phyloP scores from a whole-genome alignment of 2,888 invertebrate genomes.

The Hemithea aestivaria region DNA sequence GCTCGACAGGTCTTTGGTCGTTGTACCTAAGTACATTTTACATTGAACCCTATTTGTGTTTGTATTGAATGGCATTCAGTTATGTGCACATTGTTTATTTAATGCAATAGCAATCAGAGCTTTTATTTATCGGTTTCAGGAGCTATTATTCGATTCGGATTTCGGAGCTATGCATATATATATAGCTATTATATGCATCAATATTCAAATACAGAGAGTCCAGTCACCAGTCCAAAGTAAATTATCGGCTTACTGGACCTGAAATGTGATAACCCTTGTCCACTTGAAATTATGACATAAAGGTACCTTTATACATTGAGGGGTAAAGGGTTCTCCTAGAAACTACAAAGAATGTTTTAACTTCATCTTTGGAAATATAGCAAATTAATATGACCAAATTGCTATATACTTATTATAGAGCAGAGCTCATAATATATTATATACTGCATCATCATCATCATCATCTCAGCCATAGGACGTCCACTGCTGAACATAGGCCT shows the following conservation, averaged over 20 bases:
- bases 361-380: no score
- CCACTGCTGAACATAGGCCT: no score
- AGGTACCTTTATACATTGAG: slow-evolving; percentile 37
- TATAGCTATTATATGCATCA: no score
- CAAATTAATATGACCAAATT: no score
- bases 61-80: slow-evolving; percentile 12
- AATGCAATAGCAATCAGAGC: slow-evolving; percentile 22
- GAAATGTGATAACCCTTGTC: slow-evolving; percentile 71
- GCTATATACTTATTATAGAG: no score
- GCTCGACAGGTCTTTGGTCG: slow-evolving; percentile 38
- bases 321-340: no score
- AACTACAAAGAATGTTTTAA: no score
- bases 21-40: slow-evolving; percentile 6
- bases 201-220: no score
- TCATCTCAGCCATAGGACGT: no score
- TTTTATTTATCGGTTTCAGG: slow-evolving; percentile 5
- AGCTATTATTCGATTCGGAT: background rate
- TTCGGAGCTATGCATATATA: no score
- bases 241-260: slow-evolving; percentile 64
- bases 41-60: slow-evolving; percentile 23
- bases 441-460: no score
- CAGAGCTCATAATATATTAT: no score
- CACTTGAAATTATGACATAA: slow-evolving; percentile 46
- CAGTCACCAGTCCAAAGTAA: slow-evolving; percentile 27
- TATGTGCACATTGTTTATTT: slow-evolving; percentile 1